phyloP scores from a whole-genome alignment of 1,140 invertebrate genomes.

The Megalopta genalis region DNA sequence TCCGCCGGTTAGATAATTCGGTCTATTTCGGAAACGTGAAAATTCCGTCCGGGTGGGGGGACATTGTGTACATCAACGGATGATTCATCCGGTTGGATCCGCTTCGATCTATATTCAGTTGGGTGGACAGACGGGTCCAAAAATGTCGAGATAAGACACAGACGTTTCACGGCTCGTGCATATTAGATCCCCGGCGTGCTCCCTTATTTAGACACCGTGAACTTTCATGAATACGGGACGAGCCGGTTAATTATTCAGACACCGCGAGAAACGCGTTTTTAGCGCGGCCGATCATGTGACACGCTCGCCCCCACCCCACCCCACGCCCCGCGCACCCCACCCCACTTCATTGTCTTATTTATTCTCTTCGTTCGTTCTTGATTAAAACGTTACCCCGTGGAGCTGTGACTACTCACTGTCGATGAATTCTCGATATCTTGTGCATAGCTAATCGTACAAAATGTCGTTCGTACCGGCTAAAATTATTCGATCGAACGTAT shows the following conservation, averaged over 20 bases:
- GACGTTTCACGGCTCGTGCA: no score
- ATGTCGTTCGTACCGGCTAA: no score
- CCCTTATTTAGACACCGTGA: neutral
- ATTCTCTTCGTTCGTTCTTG: neutral
- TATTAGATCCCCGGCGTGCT: neutral
- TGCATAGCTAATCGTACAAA: no score
- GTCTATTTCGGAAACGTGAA: slow-evolving; percentile 9
- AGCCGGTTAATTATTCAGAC: neutral
- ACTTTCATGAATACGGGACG: neutral
- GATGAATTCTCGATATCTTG: no score
- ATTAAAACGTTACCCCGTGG: no score
- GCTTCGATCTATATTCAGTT: slow-evolving; percentile 20
- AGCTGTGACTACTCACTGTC: no score
- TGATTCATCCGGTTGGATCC: slow-evolving; percentile 18
- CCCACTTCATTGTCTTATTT: neutral
- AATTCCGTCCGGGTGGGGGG: neutral
- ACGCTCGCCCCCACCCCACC: neutral
- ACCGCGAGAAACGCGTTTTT: neutral
- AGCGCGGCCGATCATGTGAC: neutral
- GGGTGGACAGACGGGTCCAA: neutral
- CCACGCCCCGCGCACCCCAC: neutral
- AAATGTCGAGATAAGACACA: slow-evolving; percentile 14
- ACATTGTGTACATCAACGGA: slow-evolving; percentile 1
- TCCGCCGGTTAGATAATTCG: neutral
- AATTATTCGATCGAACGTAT: no score